phyloP scores from a whole-genome alignment of 2,113 vertebrate genomes.

The Xenotilapia caudafasciata region DNA sequence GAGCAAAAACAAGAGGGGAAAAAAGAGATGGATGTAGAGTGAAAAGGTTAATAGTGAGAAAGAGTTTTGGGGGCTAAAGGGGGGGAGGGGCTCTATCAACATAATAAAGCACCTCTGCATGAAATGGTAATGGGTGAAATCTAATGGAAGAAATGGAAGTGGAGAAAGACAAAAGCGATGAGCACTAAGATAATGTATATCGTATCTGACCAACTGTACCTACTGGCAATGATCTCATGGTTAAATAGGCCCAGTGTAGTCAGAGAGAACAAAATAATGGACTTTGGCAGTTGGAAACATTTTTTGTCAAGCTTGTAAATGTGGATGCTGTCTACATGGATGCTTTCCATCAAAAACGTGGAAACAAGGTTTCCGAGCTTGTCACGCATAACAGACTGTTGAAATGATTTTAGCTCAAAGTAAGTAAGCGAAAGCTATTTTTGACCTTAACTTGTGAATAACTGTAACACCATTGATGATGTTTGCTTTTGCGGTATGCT shows the following conservation, averaged over 20 bases:
- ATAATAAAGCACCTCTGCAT: slow-evolving; percentile 16
- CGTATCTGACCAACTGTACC: neutral
- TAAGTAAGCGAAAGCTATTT: neutral
- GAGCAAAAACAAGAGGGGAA: neutral
- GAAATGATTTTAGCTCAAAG: neutral
- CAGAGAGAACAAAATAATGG: neutral
- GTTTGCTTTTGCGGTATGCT: neutral
- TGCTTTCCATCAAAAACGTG: neutral
- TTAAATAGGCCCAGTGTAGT: neutral
- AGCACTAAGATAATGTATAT: neutral
- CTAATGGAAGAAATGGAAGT: slow-evolving; percentile 2
- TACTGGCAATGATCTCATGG: neutral
- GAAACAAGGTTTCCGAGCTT: neutral
- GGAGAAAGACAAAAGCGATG: slow-evolving; percentile 9
- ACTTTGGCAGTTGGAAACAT: neutral
- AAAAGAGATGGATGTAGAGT: slow-evolving; percentile 20
- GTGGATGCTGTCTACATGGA: neutral
- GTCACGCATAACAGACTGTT: neutral
- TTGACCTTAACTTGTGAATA: neutral
- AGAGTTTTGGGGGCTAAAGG: neutral
- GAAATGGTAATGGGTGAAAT: slow-evolving; percentile 14
- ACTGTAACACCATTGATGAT: neutral
- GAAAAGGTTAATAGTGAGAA: slow-evolving; percentile 38
- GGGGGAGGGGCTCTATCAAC: neutral
- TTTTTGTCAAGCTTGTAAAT: neutral